phyloP scores from a whole-genome alignment of 2,113 vertebrate genomes.

The Tragelaphus imberbis region DNA sequence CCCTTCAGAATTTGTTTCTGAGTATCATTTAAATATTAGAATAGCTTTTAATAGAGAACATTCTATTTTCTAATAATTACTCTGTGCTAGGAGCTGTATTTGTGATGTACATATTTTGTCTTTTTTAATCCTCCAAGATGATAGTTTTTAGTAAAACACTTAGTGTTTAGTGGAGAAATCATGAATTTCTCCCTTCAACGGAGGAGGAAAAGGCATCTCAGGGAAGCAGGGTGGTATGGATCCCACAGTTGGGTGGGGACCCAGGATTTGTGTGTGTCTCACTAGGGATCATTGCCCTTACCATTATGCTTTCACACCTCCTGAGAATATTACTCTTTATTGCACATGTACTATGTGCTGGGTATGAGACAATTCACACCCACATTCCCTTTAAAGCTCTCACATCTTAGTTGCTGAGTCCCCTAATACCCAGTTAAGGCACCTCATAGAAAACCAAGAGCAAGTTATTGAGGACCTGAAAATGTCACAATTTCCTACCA shows the following conservation, averaged over 20 bases:
- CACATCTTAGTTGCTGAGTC: background rate
- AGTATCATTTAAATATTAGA: background rate
- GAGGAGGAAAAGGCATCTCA: background rate
- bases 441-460: background rate
- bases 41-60: background rate
- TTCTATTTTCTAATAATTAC: background rate
- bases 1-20: background rate
- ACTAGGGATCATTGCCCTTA: accelerated
- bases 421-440: too few species aligned
- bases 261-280: background rate
- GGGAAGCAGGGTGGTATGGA: background rate
- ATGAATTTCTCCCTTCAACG: background rate
- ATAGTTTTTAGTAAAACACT: background rate
- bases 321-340: background rate
- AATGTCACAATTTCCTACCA: background rate
- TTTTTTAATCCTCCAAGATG: background rate
- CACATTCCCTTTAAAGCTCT: background rate
- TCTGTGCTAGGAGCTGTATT: background rate
- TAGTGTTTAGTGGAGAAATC: background rate
- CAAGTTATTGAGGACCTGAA: background rate
- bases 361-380: accelerated
- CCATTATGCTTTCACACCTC: accelerated
- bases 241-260: background rate
- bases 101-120: background rate
- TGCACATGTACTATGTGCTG: background rate